phyloP scores from a whole-genome alignment of 2,888 invertebrate species.

The Leptopilina drosophilae region DNA sequence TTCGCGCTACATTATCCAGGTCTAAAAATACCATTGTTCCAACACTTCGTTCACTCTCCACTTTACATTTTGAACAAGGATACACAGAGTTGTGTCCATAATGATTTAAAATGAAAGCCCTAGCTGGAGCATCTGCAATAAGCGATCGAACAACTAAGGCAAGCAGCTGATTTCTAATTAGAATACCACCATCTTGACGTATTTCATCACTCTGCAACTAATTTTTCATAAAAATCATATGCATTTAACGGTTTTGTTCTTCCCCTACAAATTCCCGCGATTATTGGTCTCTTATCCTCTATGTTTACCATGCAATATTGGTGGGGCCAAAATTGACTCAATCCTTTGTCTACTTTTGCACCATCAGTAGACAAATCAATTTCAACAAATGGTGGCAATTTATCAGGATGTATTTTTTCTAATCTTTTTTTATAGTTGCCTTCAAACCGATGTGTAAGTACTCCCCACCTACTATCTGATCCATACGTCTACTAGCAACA shows the following conservation, averaged over 20 bases:
- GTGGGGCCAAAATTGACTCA: conserved; percentile 30
- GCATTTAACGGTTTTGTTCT: conserved; percentile 19
- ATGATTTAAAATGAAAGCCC: not conserved
- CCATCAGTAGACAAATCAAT: not conserved
- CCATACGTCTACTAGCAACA: not conserved
- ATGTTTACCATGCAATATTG: conserved; percentile 29
- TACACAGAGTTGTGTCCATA: not conserved
- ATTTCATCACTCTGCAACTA: conserved; percentile 17
- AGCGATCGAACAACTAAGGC: conserved; percentile 44
- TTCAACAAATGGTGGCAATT: not conserved
- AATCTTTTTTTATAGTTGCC: not conserved
- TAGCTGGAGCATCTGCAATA: conserved; percentile 42
- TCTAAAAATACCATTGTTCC: conserved; percentile 13
- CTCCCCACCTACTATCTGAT: too few relatives aligned
- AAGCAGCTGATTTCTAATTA: not conserved
- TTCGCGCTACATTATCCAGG: conserved; percentile 13
- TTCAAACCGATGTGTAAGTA: too few relatives aligned
- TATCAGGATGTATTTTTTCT: not conserved
- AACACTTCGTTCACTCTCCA: conserved; percentile 31
- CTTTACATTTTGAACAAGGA: conserved; percentile 40
- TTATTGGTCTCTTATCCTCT: conserved; percentile 22
- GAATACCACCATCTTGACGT: conserved; percentile 25
- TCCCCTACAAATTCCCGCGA: conserved; percentile 19
- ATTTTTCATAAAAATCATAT: conserved; percentile 18
- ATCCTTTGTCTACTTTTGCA: not conserved